Percentiles rank a stretch among this genome's conserved stretches.
phyloP scores from a whole-genome alignment of 2,113 vertebrate genomes.

The Erinaceus europaeus region DNA sequence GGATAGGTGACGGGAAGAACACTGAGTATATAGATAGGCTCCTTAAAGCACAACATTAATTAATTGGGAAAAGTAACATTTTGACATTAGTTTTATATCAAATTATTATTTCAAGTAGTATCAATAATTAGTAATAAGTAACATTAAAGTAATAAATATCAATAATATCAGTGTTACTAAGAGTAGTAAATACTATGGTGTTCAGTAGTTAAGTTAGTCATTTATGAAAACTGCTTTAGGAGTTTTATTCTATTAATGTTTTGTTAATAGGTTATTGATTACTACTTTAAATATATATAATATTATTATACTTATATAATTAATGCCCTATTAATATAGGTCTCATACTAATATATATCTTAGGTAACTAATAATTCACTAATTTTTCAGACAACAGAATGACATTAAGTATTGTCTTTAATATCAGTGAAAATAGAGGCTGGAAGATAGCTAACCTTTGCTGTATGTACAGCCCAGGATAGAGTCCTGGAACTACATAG shows the following conservation, averaged over 20 bases:
- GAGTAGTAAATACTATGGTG: not conserved
- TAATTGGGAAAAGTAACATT: not conserved
- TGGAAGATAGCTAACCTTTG: too few species aligned
- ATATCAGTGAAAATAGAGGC: not conserved
- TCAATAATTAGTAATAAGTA: not conserved
- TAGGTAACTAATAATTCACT: not conserved
- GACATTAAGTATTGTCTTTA: not conserved
- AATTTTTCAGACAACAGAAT: not conserved
- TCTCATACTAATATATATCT: not conserved
- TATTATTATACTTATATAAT: not conserved
- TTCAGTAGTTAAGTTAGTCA: not conserved
- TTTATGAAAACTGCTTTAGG: not conserved
- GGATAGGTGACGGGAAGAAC: not conserved
- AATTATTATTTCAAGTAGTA: not conserved
- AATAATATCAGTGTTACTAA: not conserved
- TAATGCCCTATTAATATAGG: not conserved
- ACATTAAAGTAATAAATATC: not conserved
- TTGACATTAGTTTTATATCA: not conserved
- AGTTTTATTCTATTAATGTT: too few species aligned
- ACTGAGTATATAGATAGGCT: not conserved
- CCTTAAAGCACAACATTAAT: not conserved
- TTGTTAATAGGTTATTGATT: too few species aligned
- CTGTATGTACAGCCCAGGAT: too few species aligned
- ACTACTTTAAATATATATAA: not conserved
- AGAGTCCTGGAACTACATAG: too few species aligned